These are phyloP conservation scores for Boulengeromyrus knoepffleri DNA, from an alignment of 2,113 vertebrate species.

Conservation along the genomic window DNA sequence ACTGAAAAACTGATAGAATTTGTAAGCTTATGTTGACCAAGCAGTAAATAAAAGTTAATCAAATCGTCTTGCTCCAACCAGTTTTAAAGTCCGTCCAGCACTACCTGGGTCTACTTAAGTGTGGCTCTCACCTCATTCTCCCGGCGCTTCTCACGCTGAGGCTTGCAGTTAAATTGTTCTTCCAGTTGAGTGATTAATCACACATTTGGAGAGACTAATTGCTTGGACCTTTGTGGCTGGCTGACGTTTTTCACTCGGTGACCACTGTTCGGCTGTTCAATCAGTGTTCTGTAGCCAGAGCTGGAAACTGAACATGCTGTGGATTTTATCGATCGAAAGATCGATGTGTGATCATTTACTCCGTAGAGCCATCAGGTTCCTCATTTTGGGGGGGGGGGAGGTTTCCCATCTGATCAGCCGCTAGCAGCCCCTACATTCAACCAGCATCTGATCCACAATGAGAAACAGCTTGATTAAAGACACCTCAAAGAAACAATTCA, in stretches of 20 bases:
- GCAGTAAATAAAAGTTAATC: not conserved
- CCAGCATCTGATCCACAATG: not conserved
- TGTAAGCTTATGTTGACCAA: not conserved
- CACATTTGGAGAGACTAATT: conserved; percentile 10
- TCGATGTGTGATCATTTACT: conserved; percentile 12
- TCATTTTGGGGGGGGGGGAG: not conserved
- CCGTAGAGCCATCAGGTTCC: not conserved
- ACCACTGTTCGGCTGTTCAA: not conserved
- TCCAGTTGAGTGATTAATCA: conserved; percentile 15
- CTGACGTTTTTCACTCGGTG: not conserved
- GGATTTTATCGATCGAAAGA: not conserved
- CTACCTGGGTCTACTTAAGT: not conserved
- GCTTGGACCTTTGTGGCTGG: not conserved
- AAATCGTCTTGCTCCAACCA: not conserved
- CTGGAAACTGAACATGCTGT: not conserved
- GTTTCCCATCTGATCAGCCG: not conserved
- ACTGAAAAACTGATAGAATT: not conserved
- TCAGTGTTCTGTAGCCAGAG: not conserved
- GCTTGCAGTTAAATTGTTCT: not conserved
- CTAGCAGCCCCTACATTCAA: not conserved
- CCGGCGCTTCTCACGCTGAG: not conserved
- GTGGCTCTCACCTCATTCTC: not conserved
- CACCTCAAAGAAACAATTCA: not conserved
- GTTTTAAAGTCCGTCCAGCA: not conserved
- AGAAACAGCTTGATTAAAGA: not conserved